Percentiles rank a stretch among this genome's conserved stretches.
phyloP scores from a whole-genome alignment of 30 jellyfish, hydroid and myxozoan species.

The Turritopsis rubra region DNA sequence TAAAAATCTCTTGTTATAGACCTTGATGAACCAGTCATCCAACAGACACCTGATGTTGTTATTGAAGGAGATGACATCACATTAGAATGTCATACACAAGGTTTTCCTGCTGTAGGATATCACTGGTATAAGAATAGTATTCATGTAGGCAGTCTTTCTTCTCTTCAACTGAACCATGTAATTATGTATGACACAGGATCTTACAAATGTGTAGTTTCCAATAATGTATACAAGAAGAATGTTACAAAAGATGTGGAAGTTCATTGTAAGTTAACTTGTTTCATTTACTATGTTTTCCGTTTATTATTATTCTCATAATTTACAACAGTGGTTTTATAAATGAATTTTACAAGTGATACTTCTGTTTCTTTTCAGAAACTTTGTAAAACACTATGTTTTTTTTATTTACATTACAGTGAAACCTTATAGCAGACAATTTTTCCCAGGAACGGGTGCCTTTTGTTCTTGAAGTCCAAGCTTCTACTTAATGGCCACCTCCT shows the following conservation, averaged over 20 bases:
- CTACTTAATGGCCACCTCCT: no score
- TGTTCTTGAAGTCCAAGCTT: no score
- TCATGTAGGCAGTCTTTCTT: not conserved
- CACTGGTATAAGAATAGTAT: not conserved
- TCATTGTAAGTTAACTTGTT: not conserved
- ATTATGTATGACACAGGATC: not conserved
- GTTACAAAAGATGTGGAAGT: not conserved
- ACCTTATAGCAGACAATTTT: no score
- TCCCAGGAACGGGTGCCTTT: no score
- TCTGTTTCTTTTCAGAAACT: no score
- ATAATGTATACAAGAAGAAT: not conserved
- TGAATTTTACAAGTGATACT: no score
- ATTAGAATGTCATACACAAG: not conserved
- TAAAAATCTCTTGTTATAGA: not conserved
- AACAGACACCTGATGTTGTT: not conserved
- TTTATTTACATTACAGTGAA: no score
- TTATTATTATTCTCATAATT: no score
- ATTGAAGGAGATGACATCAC: constrained; percentile 2
- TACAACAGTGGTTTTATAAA: no score
- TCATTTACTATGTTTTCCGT: no score
- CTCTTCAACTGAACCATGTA: not conserved
- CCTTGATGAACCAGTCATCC: not conserved
- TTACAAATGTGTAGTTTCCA: not conserved
- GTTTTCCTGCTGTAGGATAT: not conserved
- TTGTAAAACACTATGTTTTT: no score